phyloP scores from a whole-genome alignment of 1,140 invertebrate genomes.

The Colletes gigas region DNA sequence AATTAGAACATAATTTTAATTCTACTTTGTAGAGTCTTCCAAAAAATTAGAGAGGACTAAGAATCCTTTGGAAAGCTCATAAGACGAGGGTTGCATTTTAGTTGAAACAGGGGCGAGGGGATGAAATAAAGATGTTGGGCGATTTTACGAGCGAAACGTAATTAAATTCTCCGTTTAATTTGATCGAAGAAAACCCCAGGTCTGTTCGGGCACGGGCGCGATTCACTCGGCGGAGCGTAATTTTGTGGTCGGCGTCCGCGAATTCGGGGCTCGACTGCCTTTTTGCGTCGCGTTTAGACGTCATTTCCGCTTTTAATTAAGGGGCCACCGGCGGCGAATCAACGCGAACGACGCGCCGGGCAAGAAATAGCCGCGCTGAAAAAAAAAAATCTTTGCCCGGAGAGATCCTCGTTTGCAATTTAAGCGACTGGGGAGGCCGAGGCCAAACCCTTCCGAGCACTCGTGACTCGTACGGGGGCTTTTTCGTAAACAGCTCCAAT shows the following conservation, averaged over 20 bases:
- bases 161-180: constrained; percentile 58
- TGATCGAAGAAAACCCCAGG: constrained; percentile 48
- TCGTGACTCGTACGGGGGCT: neutral
- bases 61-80: too few species aligned
- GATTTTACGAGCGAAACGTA: constrained; percentile 21
- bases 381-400: neutral
- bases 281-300: neutral
- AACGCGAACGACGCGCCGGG: neutral
- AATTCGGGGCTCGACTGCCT: neutral
- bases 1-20: too few species aligned
- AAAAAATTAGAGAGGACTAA: too few species aligned
- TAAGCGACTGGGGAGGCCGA: neutral
- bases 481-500: neutral
- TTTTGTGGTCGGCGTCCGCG: constrained; percentile 41
- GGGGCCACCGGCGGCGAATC: constrained; percentile 5
- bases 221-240: constrained; percentile 52
- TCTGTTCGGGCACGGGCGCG: neutral
- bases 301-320: constrained; percentile 46
- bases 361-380: too few species aligned
- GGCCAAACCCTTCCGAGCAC: neutral
- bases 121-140: neutral
- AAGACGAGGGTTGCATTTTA: too few species aligned
- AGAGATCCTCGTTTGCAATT: neutral
- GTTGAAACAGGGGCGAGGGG: neutral
- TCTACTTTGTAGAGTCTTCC: too few species aligned